Evolutionary conservation across 2,113 vertebrate species (phyloP).

Genomic region (Cricetomys ansorgei): DNA sequence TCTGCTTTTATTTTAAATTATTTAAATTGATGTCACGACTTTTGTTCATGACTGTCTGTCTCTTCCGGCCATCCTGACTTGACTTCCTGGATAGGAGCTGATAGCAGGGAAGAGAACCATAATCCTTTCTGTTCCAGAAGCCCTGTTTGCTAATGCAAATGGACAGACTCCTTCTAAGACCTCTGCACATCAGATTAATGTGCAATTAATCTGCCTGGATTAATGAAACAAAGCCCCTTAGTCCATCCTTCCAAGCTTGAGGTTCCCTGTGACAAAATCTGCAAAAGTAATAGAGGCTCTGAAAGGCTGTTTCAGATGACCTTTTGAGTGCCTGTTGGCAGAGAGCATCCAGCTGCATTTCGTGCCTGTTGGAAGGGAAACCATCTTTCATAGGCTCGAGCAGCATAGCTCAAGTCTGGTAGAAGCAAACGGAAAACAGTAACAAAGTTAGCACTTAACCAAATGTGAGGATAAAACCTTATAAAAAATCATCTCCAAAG

Average conservation of each 20-base stretch:
- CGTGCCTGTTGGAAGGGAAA: neutral
- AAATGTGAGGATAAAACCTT: conserved; percentile 27
- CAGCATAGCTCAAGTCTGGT: neutral
- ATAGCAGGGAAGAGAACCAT: neutral
- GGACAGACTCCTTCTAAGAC: neutral
- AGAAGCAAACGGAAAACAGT: conserved; percentile 20
- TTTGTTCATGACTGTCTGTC: neutral
- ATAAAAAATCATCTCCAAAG: conserved; percentile 15
- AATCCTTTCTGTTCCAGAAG: neutral
- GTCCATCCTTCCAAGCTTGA: conserved; percentile 1
- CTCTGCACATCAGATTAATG: neutral
- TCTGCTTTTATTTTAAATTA: neutral
- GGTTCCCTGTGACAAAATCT: conserved; percentile 23
- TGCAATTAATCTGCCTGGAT: neutral
- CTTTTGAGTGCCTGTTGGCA: neutral
- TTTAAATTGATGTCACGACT: neutral
- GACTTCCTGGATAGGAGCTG: neutral
- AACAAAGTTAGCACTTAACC: neutral
- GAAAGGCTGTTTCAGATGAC: conserved; percentile 7
- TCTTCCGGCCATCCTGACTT: neutral
- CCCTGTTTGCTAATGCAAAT: neutral
- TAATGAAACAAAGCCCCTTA: neutral
- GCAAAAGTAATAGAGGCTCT: conserved; percentile 19
- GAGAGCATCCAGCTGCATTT: neutral
- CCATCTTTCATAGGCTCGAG: neutral